A percentile compares a stretch with the other conserved stretches of the same genome.
phyloP scores from a whole-genome alignment of 2,888 invertebrate species.

The Spilarctia lutea region DNA sequence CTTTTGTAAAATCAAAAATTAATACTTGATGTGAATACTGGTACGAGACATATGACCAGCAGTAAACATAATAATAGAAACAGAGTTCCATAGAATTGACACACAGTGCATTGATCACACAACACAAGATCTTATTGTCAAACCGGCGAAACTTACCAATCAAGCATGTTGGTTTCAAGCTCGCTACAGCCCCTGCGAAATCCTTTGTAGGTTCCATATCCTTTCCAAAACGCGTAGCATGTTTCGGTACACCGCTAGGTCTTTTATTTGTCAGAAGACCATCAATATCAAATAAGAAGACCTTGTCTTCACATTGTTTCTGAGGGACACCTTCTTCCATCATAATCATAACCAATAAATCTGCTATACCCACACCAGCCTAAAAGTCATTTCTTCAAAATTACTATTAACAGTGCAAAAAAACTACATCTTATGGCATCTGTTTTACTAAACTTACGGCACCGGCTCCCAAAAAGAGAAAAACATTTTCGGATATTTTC shows the following conservation, averaged over 20 bases:
- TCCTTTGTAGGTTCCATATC: conserved; percentile 90
- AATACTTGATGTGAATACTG: not conserved
- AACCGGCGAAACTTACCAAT: conserved; percentile 88
- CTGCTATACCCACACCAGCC: conserved; percentile 96
- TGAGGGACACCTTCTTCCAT: conserved; percentile 83
- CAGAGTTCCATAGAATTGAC: not conserved
- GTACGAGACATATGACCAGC: not conserved
- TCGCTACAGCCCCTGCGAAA: conserved; percentile 90
- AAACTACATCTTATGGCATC: not conserved
- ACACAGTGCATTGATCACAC: not conserved
- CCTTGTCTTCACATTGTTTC: conserved; percentile 90
- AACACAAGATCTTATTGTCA: not conserved
- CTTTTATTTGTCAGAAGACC: conserved; percentile 91
- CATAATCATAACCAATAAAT: conserved; percentile 94
- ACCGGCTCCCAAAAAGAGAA: conserved; percentile 95
- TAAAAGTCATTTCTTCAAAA: conserved; percentile 59
- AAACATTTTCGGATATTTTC: conserved; percentile 92
- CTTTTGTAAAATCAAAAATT: not conserved
- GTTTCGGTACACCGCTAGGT: conserved; percentile 86
- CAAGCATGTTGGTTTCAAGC: conserved; percentile 92
- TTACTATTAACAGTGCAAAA: conserved; percentile 5
- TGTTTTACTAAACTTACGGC: conserved; percentile 76
- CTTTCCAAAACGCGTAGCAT: conserved; percentile 89
- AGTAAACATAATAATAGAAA: not conserved
- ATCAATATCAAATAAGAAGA: conserved; percentile 96